Evolutionary conservation across 2,888 invertebrate genomes (phyloP).

Genomic region (Drosophila neoperkinsi): DNA sequence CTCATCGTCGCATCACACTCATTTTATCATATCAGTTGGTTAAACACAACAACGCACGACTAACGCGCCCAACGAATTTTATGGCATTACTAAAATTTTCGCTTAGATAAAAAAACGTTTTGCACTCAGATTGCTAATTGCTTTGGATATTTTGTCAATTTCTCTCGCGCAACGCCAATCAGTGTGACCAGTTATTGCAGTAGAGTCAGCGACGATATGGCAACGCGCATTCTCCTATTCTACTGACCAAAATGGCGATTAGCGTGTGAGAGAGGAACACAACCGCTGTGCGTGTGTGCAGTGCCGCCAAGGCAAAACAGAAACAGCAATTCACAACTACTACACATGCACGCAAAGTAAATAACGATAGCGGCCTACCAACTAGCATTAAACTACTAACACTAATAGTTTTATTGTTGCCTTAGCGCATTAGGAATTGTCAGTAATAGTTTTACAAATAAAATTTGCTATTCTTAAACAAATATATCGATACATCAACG

Average conservation of each 20-base stretch:
- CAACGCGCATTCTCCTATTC: conserved; percentile 39
- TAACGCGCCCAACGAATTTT: conserved; percentile 42
- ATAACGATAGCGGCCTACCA: conserved; percentile 7
- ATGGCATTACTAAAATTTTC: conserved; percentile 50
- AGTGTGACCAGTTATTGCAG: conserved; percentile 49
- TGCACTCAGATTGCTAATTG: conserved; percentile 63
- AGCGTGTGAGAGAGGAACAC: conserved; percentile 32
- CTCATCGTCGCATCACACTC: conserved; percentile 63
- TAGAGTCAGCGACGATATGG: conserved; percentile 68
- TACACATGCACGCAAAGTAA: conserved; percentile 16
- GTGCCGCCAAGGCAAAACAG: conserved; percentile 44
- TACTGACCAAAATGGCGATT: conserved; percentile 31
- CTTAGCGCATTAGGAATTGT: neutral
- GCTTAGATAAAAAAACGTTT: conserved; percentile 57
- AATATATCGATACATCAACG: conserved; percentile 26
- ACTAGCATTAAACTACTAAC: conserved; percentile 1
- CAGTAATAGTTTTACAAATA: neutral
- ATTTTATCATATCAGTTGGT: conserved; percentile 55
- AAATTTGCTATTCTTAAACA: neutral
- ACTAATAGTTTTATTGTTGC: neutral
- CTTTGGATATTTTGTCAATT: conserved; percentile 65
- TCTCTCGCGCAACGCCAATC: conserved; percentile 58
- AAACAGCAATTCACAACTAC: conserved; percentile 16
- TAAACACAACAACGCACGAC: conserved; percentile 24
- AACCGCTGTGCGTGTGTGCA: conserved; percentile 8